phyloP scores from a whole-genome alignment of 1,140 invertebrate genomes.

The Penaeus indicus region DNA sequence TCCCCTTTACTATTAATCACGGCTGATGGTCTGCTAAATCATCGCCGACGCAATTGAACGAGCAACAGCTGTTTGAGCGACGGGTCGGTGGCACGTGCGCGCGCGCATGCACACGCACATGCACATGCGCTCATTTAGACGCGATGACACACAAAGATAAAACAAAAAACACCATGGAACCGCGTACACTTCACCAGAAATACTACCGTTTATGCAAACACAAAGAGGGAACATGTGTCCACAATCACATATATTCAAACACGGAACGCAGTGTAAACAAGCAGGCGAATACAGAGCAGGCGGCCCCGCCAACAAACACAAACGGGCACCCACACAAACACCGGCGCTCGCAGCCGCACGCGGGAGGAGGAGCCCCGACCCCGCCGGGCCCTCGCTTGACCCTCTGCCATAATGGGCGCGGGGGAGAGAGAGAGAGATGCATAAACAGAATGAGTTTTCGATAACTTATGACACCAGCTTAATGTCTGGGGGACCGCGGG shows the following conservation, averaged over 20 bases:
- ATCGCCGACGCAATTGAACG: conserved; percentile 37
- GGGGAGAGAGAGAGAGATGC: conserved; percentile 31
- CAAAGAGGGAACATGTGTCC: background rate
- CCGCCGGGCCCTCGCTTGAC: background rate
- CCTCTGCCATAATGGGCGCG: background rate
- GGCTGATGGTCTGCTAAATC: conserved; percentile 48
- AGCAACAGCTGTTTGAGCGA: conserved; percentile 31
- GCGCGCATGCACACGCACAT: background rate
- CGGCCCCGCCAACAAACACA: conserved; percentile 7
- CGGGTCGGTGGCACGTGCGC: too few relatives aligned
- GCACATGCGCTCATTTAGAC: conserved; percentile 12
- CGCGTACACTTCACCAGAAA: too few relatives aligned
- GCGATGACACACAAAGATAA: too few relatives aligned
- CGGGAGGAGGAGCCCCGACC: too few relatives aligned
- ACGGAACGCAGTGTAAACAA: conserved; percentile 2
- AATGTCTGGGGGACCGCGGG: conserved; percentile 44
- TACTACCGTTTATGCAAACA: too few relatives aligned
- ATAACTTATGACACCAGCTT: conserved; percentile 51
- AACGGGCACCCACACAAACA: conserved; percentile 31
- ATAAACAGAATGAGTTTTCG: conserved; percentile 50
- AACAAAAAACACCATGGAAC: too few relatives aligned
- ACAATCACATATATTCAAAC: background rate
- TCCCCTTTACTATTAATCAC: conserved; percentile 50
- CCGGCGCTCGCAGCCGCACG: conserved; percentile 19
- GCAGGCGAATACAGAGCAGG: background rate